These are phyloP conservation scores for Anadara kagoshimensis DNA, from an alignment of 1,140 invertebrate genomes.

Conservation along the genomic window DNA sequence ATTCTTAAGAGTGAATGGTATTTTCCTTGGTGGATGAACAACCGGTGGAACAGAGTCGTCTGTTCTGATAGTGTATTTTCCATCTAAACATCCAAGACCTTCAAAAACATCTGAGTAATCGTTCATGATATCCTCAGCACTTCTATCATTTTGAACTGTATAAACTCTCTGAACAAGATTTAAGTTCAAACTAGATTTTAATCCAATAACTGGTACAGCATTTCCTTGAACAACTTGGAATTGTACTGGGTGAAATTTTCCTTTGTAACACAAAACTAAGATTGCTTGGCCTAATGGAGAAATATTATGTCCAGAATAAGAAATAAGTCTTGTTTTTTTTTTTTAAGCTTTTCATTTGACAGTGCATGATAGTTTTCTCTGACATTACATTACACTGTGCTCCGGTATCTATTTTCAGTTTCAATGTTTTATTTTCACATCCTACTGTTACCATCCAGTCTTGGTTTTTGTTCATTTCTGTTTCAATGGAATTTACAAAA, in stretches of 20 bases:
- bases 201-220: neutral
- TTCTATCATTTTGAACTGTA: neutral
- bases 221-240: constrained; percentile 5
- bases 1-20: constrained; percentile 47
- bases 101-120: constrained; percentile 33
- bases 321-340: neutral
- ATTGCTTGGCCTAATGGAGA: neutral
- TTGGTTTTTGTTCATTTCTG: neutral
- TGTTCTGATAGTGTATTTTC: constrained; percentile 51
- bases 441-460: neutral
- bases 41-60: constrained; percentile 40
- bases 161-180: constrained; percentile 5
- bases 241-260: neutral
- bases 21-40: constrained; percentile 47
- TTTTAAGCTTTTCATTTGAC: neutral
- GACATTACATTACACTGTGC: constrained; percentile 32
- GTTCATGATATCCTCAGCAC: neutral
- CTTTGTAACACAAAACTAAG: neutral
- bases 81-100: constrained; percentile 31
- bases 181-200: neutral
- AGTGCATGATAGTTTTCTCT: neutral
- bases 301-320: constrained; percentile 17
- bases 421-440: neutral
- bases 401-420: constrained; percentile 35
- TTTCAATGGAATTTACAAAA: neutral